Percentiles rank a stretch among this genome's conserved stretches.
phyloP scores from a whole-genome alignment of 2,113 vertebrate genomes.

The Leuciscus idus region DNA sequence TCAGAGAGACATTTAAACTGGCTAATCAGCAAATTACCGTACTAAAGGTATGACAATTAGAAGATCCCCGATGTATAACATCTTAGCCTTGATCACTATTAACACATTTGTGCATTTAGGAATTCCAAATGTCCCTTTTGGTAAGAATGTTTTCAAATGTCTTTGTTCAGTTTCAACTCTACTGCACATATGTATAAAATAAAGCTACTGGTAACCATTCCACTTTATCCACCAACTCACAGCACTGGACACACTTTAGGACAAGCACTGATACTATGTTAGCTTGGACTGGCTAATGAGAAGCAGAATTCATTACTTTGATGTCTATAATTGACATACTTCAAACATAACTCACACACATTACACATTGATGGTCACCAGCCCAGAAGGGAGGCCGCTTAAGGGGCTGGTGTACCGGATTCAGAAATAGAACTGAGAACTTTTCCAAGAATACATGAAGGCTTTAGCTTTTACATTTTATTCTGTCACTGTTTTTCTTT shows the following conservation, averaged over 20 bases:
- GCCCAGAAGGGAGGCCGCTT: background rate
- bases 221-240: background rate
- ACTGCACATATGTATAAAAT: background rate
- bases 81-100: too few relatives aligned
- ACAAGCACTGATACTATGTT: background rate
- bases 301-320: background rate
- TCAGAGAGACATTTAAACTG: too few relatives aligned
- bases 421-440: conserved; percentile 5
- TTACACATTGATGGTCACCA: conserved; percentile 18
- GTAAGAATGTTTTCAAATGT: too few relatives aligned
- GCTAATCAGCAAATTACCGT: too few relatives aligned
- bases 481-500: background rate
- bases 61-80: too few relatives aligned
- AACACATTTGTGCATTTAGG: too few relatives aligned
- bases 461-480: background rate
- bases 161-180: too few relatives aligned
- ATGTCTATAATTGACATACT: conserved; percentile 7
- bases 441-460: background rate
- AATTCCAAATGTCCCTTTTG: too few relatives aligned
- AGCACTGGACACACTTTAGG: background rate
- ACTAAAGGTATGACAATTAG: too few relatives aligned
- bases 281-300: background rate
- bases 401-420: background rate
- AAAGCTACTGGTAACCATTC: background rate
- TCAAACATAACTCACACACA: conserved; percentile 7